Evolutionary conservation across 1,140 invertebrate species (phyloP), one percentile per base, ranked within the genome.

Genomic region (Trichomalopsis sarcophagae): DNA sequence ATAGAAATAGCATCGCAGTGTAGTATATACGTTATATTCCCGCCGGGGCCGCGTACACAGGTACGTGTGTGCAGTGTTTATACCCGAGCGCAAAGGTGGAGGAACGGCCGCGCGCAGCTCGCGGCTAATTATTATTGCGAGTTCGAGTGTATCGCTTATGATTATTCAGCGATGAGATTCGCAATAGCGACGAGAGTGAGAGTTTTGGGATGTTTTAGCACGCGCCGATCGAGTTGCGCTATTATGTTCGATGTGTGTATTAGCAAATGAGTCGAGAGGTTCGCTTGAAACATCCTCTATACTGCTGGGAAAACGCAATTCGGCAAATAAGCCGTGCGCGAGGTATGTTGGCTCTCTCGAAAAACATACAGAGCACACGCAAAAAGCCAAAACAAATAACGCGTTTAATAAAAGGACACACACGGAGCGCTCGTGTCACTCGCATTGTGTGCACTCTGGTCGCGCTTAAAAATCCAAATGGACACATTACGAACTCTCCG

Each of bases 41-140:
- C 55, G 55, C 14, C 55, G 21, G 21, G 55, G 1, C 17, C 17
- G 14, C 14, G 14, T 55, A 17, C 17, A n/a, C n/a, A 62, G 17
- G 21, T 62, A n/a, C n/a, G 17, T 7, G 17, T 55, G 14, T 11
- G 14, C 11, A 11, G 17, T 62, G 17, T 62, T 5, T n/a, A 62
- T 62, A n/a, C 2, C 6, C 55, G 17, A 7, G 14, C 55, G 55
- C 40, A 44, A 62, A 62, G 55, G 55, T 7, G 55, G 4, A n/a
- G 55, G 55, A 21, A 62, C 55, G 21, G 33, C 3, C 21, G 55
- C 55, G 55, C 14, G 7, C 17, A 2, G 7, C 36, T 27, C 4
- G 40, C 6, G 68, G 55, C 14, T 80, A 69, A 80, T 80, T 80
- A 80, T 80, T 80, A 80, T 69, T 68, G 66, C 33, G 14, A n/a